A percentile compares a stretch with the other conserved stretches of the same genome.
phyloP scores from a whole-genome alignment of 2,797 vertebrate genomes.

The Myotis pilosus region DNA sequence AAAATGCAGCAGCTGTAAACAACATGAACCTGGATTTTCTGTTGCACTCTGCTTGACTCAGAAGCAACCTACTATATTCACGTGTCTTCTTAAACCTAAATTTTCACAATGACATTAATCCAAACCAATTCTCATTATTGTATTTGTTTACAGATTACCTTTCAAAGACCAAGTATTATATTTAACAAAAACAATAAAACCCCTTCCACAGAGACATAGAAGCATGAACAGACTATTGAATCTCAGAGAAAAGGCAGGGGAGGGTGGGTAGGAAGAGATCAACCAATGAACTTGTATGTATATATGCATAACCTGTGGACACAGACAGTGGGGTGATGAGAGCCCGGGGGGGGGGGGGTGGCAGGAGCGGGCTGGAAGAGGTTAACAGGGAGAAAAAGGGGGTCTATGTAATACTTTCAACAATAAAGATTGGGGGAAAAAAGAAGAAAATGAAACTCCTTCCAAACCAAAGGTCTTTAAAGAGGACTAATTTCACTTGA shows the following conservation, averaged over 20 bases:
- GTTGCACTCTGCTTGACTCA: not conserved
- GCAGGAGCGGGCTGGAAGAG: too few species aligned
- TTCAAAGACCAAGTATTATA: not conserved
- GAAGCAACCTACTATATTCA: not conserved
- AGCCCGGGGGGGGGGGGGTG: too few species aligned
- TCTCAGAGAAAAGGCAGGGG: too few species aligned
- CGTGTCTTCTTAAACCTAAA: not conserved
- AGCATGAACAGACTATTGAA: too few species aligned
- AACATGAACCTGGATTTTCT: slow-evolving; percentile 1
- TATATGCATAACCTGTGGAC: too few species aligned
- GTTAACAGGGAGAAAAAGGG: too few species aligned
- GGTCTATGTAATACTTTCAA: too few species aligned
- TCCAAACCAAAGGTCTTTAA: not conserved
- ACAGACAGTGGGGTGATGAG: too few species aligned
- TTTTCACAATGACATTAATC: not conserved
- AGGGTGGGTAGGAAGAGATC: too few species aligned
- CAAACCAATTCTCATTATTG: not conserved
- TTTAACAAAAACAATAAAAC: not conserved
- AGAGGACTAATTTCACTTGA: not conserved
- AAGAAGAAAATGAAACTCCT: not conserved
- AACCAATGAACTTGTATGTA: too few species aligned
- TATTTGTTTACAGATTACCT: not conserved
- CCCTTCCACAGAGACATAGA: not conserved
- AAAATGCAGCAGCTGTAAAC: not conserved
- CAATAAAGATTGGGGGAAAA: too few species aligned